Conservation (phyloP, 2,113 vertebrate genomes). For the Pungitius pungitius region DNA sequence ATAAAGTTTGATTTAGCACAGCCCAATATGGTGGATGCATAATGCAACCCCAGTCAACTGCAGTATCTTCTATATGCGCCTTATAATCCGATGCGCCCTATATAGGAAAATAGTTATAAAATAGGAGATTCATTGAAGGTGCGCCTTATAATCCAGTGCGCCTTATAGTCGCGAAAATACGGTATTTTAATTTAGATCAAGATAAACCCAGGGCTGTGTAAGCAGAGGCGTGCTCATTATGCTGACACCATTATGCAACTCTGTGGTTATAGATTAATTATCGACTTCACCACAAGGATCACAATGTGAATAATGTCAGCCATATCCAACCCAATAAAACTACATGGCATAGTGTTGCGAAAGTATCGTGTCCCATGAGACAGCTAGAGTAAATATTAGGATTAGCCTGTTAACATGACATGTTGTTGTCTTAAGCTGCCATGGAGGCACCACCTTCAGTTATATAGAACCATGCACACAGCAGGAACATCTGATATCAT, state of each 20-base stretch:
- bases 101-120: no score
- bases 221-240: background rate
- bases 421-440: constrained; percentile 12
- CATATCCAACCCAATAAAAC: background rate
- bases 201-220: no score
- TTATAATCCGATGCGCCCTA: no score
- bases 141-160: no score
- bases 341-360: background rate
- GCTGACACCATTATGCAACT: background rate
- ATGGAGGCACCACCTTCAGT: background rate
- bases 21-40: no score
- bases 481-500: background rate
- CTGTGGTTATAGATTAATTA: background rate
- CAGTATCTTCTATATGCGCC: no score
- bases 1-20: no score
- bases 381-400: background rate
- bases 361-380: background rate
- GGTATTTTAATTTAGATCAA: no score
- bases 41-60: no score
- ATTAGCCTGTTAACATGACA: constrained; percentile 8
- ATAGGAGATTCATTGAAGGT: no score
- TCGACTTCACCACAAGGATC: background rate
- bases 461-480: constrained; percentile 10
- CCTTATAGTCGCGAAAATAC: no score
- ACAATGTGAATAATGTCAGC: background rate